phyloP scores from a whole-genome alignment of 1,140 invertebrate species.

The Nephotettix cincticeps region DNA sequence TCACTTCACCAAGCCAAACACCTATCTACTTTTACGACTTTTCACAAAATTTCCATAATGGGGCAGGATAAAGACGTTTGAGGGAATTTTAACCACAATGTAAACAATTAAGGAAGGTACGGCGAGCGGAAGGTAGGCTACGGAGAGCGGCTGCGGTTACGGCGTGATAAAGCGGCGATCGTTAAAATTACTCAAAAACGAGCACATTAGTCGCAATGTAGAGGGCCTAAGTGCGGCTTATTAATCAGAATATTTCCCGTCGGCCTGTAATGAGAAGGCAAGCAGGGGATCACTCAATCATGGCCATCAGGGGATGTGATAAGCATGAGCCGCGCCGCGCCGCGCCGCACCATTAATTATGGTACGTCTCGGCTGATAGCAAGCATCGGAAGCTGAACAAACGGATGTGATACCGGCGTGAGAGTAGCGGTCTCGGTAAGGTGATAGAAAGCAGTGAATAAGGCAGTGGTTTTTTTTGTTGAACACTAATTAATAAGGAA shows the following conservation, averaged over 20 bases:
- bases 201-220: neutral
- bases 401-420: neutral
- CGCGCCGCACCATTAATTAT: neutral
- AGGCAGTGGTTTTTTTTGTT: no score
- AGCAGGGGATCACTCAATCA: neutral
- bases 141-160: no score
- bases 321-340: neutral
- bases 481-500: no score
- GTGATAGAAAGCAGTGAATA: no score
- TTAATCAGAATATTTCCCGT: neutral
- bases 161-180: neutral
- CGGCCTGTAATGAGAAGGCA: neutral
- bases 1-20: no score
- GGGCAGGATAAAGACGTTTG: neutral
- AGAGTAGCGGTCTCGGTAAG: neutral
- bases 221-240: neutral
- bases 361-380: neutral
- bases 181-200: slow-evolving; percentile 10
- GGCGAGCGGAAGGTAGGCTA: no score
- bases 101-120: no score
- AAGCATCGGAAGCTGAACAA: neutral
- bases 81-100: neutral
- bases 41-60: no score
- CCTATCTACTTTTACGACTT: no score
- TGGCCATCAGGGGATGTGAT: neutral